phyloP scores from a whole-genome alignment of 2,797 vertebrate species.

The Oreortyx pictus region DNA sequence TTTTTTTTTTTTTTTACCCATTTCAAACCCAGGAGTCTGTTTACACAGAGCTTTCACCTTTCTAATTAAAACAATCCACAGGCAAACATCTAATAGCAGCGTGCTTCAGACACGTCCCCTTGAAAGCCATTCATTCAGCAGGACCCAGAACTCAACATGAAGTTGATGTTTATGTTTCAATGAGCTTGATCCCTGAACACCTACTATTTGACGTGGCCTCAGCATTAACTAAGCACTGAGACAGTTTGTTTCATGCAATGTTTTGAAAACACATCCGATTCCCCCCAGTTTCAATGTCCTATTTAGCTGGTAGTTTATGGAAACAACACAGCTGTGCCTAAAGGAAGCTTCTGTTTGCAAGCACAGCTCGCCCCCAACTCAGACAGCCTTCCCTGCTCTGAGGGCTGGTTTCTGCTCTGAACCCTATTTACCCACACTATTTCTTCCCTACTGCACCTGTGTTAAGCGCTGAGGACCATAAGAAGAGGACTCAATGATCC shows the following conservation, averaged over 20 bases:
- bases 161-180: conserved; percentile 6
- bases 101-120: conserved; percentile 51
- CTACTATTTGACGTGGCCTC: not conserved
- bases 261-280: not conserved
- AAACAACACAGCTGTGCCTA: not conserved
- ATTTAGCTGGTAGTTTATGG: not conserved
- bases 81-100: conserved; percentile 6
- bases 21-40: conserved; percentile 6
- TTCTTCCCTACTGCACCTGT: not conserved
- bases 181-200: not conserved
- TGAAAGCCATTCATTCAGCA: conserved; percentile 27
- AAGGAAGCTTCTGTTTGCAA: not conserved
- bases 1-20: not conserved
- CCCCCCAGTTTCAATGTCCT: not conserved
- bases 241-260: not conserved
- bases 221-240: conserved; percentile 29
- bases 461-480: not conserved
- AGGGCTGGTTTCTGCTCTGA: not conserved
- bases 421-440: not conserved
- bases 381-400: not conserved
- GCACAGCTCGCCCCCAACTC: rapidly evolving
- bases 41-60: conserved; percentile 28
- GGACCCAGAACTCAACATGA: not conserved
- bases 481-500: no score
- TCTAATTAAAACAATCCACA: conserved; percentile 15